phyloP scores from a whole-genome alignment of 2,888 invertebrate species.

The Protodeltote pygarga region DNA sequence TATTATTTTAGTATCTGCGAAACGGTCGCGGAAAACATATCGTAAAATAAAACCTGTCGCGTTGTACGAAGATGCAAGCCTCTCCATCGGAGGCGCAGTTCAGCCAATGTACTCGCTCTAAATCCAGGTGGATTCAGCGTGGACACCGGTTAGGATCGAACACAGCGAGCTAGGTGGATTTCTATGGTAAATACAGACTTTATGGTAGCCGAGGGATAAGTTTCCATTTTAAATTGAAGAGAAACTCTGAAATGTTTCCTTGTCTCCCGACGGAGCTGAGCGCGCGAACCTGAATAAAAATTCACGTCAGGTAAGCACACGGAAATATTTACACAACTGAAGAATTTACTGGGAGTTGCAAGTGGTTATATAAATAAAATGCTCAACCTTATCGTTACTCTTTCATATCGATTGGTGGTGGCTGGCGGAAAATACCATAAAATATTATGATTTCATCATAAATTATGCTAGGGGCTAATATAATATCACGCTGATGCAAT shows the following conservation, averaged over 20 bases:
- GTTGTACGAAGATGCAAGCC: conserved; percentile 69
- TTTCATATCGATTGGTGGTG: conserved; percentile 41
- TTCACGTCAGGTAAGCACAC: conserved; percentile 77
- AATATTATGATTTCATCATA: conserved; percentile 1
- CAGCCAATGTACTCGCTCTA: conserved; percentile 71
- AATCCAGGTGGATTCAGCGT: conserved; percentile 82
- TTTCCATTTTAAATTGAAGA: conserved; percentile 86
- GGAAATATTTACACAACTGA: conserved; percentile 80
- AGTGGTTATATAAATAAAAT: conserved; percentile 68
- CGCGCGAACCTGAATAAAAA: conserved; percentile 78
- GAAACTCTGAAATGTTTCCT: conserved; percentile 82
- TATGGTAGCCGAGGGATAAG: conserved; percentile 85
- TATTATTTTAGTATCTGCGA: conserved; percentile 86
- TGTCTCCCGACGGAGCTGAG: conserved; percentile 76
- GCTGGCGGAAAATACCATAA: conserved; percentile 16
- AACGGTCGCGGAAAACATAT: conserved; percentile 82
- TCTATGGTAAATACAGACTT: conserved; percentile 86
- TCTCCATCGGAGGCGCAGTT: conserved; percentile 63
- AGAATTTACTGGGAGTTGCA: conserved; percentile 63
- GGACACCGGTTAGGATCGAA: conserved; percentile 83
- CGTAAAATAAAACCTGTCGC: conserved; percentile 83
- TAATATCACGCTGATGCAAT: not conserved
- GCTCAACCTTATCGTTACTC: conserved; percentile 50
- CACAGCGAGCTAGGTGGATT: conserved; percentile 78
- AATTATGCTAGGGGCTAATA: not conserved